A percentile compares a stretch with the other conserved stretches of the same genome.
These are phyloP conservation scores for Hephaestus fuliginosus DNA, from an alignment of 2,797 vertebrate genomes.

Conservation along the genomic window DNA sequence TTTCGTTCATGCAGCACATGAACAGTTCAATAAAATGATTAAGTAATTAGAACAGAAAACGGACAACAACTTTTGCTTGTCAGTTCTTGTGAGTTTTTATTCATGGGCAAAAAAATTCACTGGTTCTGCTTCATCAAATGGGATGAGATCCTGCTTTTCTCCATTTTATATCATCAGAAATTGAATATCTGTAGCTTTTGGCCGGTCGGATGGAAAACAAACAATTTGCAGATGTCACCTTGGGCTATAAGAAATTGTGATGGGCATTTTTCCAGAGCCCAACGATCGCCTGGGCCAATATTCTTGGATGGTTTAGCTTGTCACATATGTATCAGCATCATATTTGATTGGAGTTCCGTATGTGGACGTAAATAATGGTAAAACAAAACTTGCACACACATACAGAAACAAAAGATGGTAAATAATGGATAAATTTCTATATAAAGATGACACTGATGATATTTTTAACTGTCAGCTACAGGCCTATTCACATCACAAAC, in stretches of 20 bases:
- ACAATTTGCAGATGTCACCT: background rate
- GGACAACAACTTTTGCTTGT: background rate
- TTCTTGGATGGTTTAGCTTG: background rate
- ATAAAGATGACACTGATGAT: background rate
- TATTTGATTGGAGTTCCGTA: background rate
- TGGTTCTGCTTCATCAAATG: background rate
- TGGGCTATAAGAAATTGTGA: background rate
- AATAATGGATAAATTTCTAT: background rate
- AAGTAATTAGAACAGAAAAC: background rate
- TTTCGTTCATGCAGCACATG: background rate
- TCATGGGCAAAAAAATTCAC: background rate
- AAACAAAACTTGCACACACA: background rate
- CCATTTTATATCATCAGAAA: background rate
- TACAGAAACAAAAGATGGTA: background rate
- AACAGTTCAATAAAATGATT: background rate
- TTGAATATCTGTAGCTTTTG: background rate
- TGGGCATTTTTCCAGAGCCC: background rate
- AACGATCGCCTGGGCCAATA: background rate
- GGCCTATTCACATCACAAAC: background rate
- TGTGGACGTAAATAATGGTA: background rate
- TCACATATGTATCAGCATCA: background rate
- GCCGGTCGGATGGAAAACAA: background rate
- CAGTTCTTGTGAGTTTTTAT: background rate
- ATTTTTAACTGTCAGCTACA: background rate
- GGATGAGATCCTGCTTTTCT: background rate